phyloP scores from a whole-genome alignment of 2,888 invertebrate species.

The Parasteatoda lunata region DNA sequence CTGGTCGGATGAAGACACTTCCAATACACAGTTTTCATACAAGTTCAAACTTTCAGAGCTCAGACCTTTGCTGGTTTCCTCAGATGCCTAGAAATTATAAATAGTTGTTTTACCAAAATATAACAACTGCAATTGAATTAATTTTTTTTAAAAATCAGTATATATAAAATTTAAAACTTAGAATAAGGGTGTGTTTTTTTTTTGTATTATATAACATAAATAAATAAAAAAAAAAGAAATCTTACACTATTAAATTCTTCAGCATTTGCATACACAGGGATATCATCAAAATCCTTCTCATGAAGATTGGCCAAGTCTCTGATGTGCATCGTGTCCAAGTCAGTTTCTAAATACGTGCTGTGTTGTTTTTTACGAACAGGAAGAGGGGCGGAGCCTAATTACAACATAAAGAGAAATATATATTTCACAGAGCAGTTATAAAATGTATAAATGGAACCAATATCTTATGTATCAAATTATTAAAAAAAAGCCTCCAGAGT shows the following conservation, averaged over 20 bases:
- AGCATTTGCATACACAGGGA: slow-evolving; percentile 64
- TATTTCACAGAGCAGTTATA: too few species aligned
- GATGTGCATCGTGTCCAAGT: slow-evolving; percentile 87
- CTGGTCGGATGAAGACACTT: slow-evolving; percentile 10
- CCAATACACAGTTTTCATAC: neutral
- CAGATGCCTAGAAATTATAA: neutral
- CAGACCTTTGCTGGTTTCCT: neutral
- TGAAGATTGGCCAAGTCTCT: slow-evolving; percentile 77
- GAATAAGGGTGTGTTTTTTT: too few species aligned
- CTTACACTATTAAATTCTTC: slow-evolving; percentile 56
- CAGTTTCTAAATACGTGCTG: slow-evolving; percentile 91
- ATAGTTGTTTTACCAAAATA: too few species aligned
- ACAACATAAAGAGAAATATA: too few species aligned
- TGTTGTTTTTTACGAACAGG: slow-evolving; percentile 69
- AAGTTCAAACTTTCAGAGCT: neutral
- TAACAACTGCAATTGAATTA: too few species aligned
- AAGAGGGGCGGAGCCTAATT: slow-evolving; percentile 69
- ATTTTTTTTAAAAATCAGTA: too few species aligned
- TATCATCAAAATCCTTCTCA: slow-evolving; percentile 58
- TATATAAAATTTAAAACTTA: too few species aligned
- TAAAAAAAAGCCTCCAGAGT: too few species aligned
- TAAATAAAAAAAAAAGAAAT: neutral
- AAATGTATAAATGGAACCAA: too few species aligned
- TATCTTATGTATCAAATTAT: too few species aligned
- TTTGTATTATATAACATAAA: too few species aligned